A percentile compares a stretch with the other conserved stretches of the same genome.
Conservation (phyloP, 2,113 vertebrate species). For the Protomyctophum bolini region DNA sequence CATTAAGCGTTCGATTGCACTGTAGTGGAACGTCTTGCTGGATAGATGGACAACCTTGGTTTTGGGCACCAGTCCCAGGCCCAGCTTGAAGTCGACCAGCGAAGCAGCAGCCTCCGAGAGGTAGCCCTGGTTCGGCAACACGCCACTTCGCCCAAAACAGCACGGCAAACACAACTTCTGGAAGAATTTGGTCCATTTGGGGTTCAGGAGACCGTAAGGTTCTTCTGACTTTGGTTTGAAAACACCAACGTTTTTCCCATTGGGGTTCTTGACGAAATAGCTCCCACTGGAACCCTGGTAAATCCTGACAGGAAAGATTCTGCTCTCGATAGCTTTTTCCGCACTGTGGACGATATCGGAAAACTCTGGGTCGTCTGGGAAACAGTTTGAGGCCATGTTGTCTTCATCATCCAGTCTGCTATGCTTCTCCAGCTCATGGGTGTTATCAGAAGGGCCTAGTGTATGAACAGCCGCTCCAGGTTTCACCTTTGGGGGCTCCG, state of each 20-base stretch:
- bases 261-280: slow-evolving; percentile 96
- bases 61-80: slow-evolving; percentile 92
- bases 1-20: slow-evolving; percentile 93
- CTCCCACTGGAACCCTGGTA: slow-evolving; percentile 97
- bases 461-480: slow-evolving; percentile 69
- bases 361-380: slow-evolving; percentile 92
- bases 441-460: not conserved
- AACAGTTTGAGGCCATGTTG: slow-evolving; percentile 73
- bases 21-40: slow-evolving; percentile 97
- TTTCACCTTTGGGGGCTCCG: slow-evolving; percentile 35
- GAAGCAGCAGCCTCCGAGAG: slow-evolving; percentile 94
- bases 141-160: slow-evolving; percentile 96
- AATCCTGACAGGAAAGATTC: slow-evolving; percentile 91
- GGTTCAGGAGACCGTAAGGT: slow-evolving; percentile 97
- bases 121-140: slow-evolving; percentile 97
- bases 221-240: slow-evolving; percentile 99
- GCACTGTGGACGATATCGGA: slow-evolving; percentile 85
- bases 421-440: no score
- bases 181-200: slow-evolving; percentile 99
- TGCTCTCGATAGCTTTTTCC: slow-evolving; percentile 90
- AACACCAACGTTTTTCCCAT: slow-evolving; percentile 92
- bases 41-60: slow-evolving; percentile 96
- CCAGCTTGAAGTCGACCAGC: slow-evolving; percentile 92
- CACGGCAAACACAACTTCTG: slow-evolving; percentile 97
- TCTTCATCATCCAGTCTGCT: no score